These are phyloP conservation scores for Limnothrissa miodon DNA, from an alignment of 2,113 vertebrate species.

Conservation along the genomic window DNA sequence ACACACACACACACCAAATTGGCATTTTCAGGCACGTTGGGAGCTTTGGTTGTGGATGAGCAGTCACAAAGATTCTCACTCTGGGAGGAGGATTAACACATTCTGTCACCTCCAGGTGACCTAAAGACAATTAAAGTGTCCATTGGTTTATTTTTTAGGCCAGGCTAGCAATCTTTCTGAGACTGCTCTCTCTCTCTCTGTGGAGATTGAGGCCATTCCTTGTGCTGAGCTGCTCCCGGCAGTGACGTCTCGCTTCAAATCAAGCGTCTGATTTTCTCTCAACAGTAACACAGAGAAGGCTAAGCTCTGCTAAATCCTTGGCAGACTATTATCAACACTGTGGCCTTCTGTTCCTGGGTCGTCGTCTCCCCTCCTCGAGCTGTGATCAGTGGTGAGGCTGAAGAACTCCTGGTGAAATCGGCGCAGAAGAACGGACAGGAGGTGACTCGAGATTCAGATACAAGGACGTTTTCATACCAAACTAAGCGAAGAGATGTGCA, in stretches of 20 bases:
- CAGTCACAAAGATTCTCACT: neutral
- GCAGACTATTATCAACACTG: neutral
- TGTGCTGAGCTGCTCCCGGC: neutral
- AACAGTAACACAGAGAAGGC: neutral
- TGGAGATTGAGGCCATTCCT: neutral
- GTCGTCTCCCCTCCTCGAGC: neutral
- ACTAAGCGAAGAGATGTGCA: too few relatives aligned
- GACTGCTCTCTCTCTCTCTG: neutral
- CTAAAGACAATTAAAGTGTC: conserved; percentile 11
- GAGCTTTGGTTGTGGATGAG: neutral
- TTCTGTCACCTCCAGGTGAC: neutral
- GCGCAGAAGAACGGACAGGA: neutral
- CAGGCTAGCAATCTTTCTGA: neutral
- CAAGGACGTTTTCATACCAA: neutral
- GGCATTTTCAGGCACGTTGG: neutral
- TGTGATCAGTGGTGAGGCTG: neutral
- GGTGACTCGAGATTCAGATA: neutral
- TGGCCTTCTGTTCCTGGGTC: neutral
- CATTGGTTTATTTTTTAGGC: neutral
- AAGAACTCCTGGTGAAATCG: neutral
- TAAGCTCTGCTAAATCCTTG: conserved; percentile 3
- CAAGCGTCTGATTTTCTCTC: neutral
- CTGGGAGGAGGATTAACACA: conserved; percentile 9
- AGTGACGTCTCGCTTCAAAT: neutral
- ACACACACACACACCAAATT: neutral